phyloP scores from a whole-genome alignment of 92 coral and sea anemone genomes.

The Ricordea florida region DNA sequence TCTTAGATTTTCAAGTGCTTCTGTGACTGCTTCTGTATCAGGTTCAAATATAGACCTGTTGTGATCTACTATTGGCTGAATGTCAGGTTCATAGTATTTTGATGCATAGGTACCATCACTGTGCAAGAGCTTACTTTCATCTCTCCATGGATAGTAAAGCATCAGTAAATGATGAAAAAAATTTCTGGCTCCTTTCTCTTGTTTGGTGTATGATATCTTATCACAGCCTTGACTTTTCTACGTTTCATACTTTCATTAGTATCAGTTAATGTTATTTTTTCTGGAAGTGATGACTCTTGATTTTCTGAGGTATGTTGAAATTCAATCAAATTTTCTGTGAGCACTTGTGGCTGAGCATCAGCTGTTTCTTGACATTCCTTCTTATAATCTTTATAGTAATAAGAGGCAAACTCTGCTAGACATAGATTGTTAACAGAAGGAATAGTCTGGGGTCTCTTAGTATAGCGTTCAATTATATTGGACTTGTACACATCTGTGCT shows the following conservation, averaged over 20 bases:
- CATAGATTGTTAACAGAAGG: conserved; percentile 27
- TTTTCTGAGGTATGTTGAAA: background rate
- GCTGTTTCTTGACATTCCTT: too few species aligned
- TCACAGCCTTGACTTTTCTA: too few species aligned
- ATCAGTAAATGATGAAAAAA: conserved; percentile 43
- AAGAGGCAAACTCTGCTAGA: background rate
- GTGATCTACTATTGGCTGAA: too few species aligned
- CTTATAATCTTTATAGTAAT: too few species aligned
- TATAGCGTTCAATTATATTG: conserved; percentile 60
- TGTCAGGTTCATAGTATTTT: conserved; percentile 54
- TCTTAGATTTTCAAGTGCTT: conserved; percentile 54
- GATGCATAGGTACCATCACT: conserved; percentile 55
- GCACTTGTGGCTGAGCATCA: too few species aligned
- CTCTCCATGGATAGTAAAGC: conserved; percentile 61
- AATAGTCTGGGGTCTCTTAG: conserved; percentile 34
- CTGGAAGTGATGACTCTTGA: conserved; percentile 15
- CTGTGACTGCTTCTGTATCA: conserved; percentile 44
- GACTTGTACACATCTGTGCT: conserved; percentile 12
- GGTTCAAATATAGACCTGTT: too few species aligned
- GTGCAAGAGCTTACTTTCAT: conserved; percentile 41
- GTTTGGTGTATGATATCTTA: too few species aligned
- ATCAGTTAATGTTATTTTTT: conserved; percentile 27
- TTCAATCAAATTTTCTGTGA: too few species aligned
- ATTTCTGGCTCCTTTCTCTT: too few species aligned
- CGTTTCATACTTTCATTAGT: conserved; percentile 36